phyloP scores from a whole-genome alignment of 2,797 vertebrate species.

The Crocodylus rhombifer region DNA sequence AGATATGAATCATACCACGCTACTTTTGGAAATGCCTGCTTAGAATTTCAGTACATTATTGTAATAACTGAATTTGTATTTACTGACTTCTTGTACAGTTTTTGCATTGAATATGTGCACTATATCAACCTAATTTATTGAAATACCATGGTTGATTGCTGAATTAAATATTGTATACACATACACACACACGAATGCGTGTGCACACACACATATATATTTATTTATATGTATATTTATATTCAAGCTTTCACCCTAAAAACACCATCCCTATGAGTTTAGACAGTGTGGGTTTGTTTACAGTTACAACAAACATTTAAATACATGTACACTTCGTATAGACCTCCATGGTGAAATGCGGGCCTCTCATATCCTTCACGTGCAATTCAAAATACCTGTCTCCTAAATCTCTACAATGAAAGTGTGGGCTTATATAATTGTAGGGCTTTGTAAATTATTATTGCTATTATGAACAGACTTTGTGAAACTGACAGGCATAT shows the following conservation, averaged over 20 bases:
- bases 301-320: rapidly evolving
- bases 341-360: background rate
- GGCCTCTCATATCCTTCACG: rapidly evolving
- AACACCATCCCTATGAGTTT: background rate
- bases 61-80: background rate
- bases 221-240: background rate
- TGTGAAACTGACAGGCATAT: background rate
- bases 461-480: background rate
- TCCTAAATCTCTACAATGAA: background rate
- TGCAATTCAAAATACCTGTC: background rate
- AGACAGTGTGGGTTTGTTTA: rapidly evolving
- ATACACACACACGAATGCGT: no score
- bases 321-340: rapidly evolving
- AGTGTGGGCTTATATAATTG: rapidly evolving
- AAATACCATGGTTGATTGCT: background rate
- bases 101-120: background rate
- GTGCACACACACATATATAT: no score
- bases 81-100: background rate
- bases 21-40: background rate
- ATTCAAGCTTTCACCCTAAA: no score
- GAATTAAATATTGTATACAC: rapidly evolving
- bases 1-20: background rate
- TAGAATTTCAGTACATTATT: background rate
- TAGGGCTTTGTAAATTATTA: background rate
- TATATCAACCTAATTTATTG: background rate